Percentiles rank a stretch among this genome's conserved stretches.
Evolutionary conservation across 2,797 vertebrate genomes (phyloP).

Genomic region (Gambelia wislizenii): DNA sequence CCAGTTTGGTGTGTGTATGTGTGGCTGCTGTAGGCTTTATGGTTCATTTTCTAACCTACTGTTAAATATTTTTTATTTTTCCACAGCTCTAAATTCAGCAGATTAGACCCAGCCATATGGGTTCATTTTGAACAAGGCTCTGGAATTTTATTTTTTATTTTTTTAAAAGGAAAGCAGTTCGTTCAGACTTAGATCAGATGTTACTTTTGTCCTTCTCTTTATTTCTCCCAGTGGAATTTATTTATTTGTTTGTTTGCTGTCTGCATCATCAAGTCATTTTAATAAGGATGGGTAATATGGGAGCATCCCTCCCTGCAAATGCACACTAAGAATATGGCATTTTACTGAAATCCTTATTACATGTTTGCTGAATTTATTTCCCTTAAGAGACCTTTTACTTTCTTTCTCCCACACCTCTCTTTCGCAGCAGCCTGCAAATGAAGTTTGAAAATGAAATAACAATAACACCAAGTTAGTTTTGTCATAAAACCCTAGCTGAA

Average conservation of each 20-base stretch:
- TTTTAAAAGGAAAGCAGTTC: not conserved
- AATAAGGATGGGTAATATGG: not conserved
- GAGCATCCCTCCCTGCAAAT: not conserved
- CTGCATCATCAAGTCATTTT: conserved; percentile 23
- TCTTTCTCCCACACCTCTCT: not conserved
- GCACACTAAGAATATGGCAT: not conserved
- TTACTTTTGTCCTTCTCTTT: not conserved
- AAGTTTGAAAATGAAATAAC: conserved; percentile 40
- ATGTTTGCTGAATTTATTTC: conserved; percentile 25
- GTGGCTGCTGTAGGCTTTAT: not conserved
- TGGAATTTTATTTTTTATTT: not conserved
- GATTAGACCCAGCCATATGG: not conserved
- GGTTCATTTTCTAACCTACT: not conserved
- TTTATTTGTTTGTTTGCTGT: conserved; percentile 31
- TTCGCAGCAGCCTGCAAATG: conserved; percentile 32
- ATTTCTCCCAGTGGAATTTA: not conserved
- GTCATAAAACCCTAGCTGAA: not conserved
- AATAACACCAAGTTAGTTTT: conserved; percentile 19
- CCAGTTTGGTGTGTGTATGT: not conserved
- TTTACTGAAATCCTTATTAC: conserved; percentile 1
- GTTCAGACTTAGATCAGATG: not conserved
- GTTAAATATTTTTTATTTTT: conserved; percentile 1
- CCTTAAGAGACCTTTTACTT: conserved; percentile 37
- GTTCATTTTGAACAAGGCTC: not conserved
- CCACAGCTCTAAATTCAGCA: not conserved